A percentile compares a stretch with the other conserved stretches of the same genome.
Evolutionary conservation across 2,113 vertebrate species (phyloP).

Genomic region (Anguilla japonica): DNA sequence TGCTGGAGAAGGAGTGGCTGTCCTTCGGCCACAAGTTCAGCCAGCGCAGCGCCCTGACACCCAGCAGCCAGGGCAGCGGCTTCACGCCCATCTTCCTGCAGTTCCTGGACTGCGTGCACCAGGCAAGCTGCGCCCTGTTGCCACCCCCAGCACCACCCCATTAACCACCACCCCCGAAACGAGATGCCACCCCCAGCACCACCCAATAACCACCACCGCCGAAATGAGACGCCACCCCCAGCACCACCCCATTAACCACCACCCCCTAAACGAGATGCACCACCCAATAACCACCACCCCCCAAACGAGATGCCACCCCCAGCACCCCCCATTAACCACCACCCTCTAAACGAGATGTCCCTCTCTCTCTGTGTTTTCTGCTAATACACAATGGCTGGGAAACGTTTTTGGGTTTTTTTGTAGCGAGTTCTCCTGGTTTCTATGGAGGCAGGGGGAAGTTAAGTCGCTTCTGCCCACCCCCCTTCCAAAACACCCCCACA

Average conservation of each 20-base stretch:
- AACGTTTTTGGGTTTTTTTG: not conserved
- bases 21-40: conserved; percentile 97
- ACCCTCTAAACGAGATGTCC: not conserved
- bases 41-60: conserved; percentile 87
- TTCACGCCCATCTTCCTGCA: conserved; percentile 93
- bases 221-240: not conserved
- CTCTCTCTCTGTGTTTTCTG: not conserved
- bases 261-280: not conserved
- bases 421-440: not conserved
- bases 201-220: not conserved
- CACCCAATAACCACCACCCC: too few species aligned
- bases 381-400: not conserved
- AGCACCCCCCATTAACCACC: not conserved
- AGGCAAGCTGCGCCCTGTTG: conserved; percentile 73
- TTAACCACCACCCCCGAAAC: not conserved
- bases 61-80: conserved; percentile 88
- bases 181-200: not conserved
- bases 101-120: conserved; percentile 96
- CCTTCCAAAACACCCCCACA: conserved; percentile 30
- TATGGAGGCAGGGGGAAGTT: not conserved
- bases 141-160: not conserved
- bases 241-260: not conserved
- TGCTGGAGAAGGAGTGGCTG: conserved; percentile 97
- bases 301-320: not conserved
- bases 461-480: conserved; percentile 36